Percentiles rank a stretch among this genome's conserved stretches.
Evolutionary conservation across 2,113 vertebrate species (phyloP).

Genomic region (Rhinopithecus roxellana): DNA sequence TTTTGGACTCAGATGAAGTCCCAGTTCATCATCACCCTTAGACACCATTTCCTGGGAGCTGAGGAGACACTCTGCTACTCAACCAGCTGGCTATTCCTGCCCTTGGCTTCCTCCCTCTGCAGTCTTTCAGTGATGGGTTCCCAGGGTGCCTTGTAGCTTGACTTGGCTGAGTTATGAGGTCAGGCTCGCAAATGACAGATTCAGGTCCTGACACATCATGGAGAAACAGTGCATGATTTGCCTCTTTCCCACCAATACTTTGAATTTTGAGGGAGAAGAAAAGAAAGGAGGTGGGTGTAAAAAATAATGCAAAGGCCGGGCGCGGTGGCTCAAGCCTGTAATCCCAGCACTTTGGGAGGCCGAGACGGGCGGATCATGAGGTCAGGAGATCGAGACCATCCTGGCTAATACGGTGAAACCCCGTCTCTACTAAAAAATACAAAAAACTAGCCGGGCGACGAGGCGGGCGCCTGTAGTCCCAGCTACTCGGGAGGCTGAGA

Average conservation of each 20-base stretch:
- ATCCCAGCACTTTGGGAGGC: too few species aligned
- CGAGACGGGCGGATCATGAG: too few species aligned
- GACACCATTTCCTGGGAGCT: not conserved
- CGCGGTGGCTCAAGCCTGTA: too few species aligned
- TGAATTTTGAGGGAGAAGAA: not conserved
- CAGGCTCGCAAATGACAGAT: not conserved
- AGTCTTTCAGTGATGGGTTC: not conserved
- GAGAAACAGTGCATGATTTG: slow-evolving; percentile 2
- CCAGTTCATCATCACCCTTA: not conserved
- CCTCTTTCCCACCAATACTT: slow-evolving; percentile 12
- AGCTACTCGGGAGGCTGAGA: too few species aligned
- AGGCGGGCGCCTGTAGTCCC: too few species aligned
- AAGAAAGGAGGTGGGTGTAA: not conserved
- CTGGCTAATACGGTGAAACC: too few species aligned
- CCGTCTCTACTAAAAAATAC: too few species aligned
- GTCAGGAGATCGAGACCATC: too few species aligned
- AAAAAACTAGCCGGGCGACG: too few species aligned
- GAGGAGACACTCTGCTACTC: not conserved
- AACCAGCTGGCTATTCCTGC: not conserved
- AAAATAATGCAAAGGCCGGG: not conserved
- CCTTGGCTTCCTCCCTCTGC: not conserved
- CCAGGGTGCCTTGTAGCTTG: not conserved
- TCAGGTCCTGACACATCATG: not conserved
- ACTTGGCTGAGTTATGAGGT: not conserved
- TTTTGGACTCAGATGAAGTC: not conserved